Conservation (phyloP, 2,888 invertebrate genomes). For the Tryphoninae sp. region DNA sequence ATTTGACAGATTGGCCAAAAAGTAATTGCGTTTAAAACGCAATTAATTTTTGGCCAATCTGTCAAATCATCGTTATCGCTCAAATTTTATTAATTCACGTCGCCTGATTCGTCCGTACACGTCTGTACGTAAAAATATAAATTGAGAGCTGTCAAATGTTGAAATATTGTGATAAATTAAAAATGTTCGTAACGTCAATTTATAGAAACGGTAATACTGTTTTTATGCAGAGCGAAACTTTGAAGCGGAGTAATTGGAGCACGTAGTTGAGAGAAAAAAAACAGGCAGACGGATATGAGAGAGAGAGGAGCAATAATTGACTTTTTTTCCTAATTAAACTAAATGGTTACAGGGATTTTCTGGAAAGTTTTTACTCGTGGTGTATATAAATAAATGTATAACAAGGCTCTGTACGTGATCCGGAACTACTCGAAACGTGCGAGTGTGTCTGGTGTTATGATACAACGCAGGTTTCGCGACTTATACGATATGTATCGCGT, state of each 20-base stretch:
- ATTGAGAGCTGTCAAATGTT: neutral
- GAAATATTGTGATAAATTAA: neutral
- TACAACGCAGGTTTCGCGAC: slow-evolving; percentile 5
- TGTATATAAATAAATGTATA: slow-evolving; percentile 13
- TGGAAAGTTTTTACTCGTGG: slow-evolving; percentile 36
- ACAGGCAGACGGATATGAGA: no score
- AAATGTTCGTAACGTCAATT: neutral
- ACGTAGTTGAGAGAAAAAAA: no score
- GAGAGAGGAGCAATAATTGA: neutral
- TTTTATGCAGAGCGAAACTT: neutral
- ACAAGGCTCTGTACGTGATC: slow-evolving; percentile 18
- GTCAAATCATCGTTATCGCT: no score
- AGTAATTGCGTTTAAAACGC: no score
- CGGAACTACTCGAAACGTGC: slow-evolving; percentile 6
- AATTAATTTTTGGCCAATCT: no score
- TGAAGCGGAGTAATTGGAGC: neutral
- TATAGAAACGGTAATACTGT: neutral
- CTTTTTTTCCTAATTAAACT: neutral
- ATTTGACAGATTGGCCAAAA: no score
- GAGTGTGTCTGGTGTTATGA: slow-evolving; percentile 30
- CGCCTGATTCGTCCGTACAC: neutral
- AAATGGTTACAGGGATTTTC: slow-evolving; percentile 25
- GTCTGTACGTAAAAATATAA: neutral
- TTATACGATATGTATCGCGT: slow-evolving; percentile 5
- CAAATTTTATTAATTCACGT: no score